Evolutionary conservation across 2,113 vertebrate species (phyloP).

Genomic region (Protobothrops flavoviridis): DNA sequence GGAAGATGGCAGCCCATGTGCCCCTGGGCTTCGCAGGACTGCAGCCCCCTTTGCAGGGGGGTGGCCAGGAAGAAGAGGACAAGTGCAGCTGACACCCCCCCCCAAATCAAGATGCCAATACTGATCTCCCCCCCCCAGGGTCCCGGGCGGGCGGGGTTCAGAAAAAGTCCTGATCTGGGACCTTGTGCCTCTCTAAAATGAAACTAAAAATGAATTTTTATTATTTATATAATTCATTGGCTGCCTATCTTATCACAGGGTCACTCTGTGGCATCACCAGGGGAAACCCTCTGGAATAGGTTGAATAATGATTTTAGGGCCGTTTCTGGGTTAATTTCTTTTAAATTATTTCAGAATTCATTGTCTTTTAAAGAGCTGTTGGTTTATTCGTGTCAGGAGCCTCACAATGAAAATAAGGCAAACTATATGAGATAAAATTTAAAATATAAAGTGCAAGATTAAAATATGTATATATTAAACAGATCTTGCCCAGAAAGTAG

Average conservation of each 20-base stretch:
- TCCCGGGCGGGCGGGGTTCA: neutral
- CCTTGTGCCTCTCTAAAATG: neutral
- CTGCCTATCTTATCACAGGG: neutral
- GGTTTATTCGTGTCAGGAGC: neutral
- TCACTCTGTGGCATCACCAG: neutral
- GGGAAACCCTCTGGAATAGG: neutral
- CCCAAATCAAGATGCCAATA: neutral
- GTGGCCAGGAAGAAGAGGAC: neutral
- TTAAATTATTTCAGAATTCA: neutral
- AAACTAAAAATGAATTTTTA: neutral
- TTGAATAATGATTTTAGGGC: neutral
- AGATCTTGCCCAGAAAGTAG: neutral
- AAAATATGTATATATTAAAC: neutral
- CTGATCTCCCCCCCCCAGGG: neutral
- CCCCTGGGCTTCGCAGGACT: neutral
- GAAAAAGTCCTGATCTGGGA: neutral
- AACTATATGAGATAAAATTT: neutral
- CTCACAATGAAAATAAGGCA: neutral
- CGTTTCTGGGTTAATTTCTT: neutral
- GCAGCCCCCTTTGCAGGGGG: neutral
- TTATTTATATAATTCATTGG: neutral
- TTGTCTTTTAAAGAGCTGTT: neutral
- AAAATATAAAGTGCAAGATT: neutral
- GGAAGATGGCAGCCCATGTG: neutral
- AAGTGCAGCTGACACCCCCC: neutral